Base-by-base conservation (phyloP, 2,888 invertebrate species). In the Hirtodrosophila cameraria region DNA sequence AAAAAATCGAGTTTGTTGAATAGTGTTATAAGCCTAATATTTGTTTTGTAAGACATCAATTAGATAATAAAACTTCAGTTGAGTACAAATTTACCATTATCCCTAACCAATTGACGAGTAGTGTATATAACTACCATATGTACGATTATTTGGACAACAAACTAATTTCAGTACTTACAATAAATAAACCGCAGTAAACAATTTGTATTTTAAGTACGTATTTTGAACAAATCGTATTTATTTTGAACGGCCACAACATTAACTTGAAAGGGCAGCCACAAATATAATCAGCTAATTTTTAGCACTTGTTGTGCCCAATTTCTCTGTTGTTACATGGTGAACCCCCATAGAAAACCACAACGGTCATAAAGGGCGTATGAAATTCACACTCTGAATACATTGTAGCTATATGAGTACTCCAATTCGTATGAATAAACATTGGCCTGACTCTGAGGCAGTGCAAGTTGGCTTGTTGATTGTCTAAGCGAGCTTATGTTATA, bases 391-490 rank as follows among this genome's bases (percentile, higher is more conserved):
- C 15, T 48, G 52, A 52, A 42, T 42, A 33, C 58, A 36, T 31
- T 62, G 15, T 7, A 12, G 3, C 28, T 23, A 4, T 15, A 49
- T 30, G 31, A 25, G 8, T 3, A 33, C 18, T 20, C 11, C n/a
- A n/a, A 49, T 30, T 7, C 2, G 9, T 67, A 72, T 85, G 81
- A 84, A 79, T 79, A 79, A 72, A 85, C 75, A 79, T 81, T 55
- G 36, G 23, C 15, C 48, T 33, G 50, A 7, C 46, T 38, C 39
- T 11, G 18, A 18, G 15, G 9, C 30, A 28, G 31, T 9, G 28
- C 39, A 33, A 13, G 30, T 27, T 38, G 68, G 48, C 61, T 42
- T 57, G 58, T 41, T 59, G 63, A 59, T 77, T 77, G 81, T 77
- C 66, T 63, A 42, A 62, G 63, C 49, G 27, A 3, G 18, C 75